phyloP scores from a whole-genome alignment of 2,888 invertebrate genomes.

The Cantharis rufa region DNA sequence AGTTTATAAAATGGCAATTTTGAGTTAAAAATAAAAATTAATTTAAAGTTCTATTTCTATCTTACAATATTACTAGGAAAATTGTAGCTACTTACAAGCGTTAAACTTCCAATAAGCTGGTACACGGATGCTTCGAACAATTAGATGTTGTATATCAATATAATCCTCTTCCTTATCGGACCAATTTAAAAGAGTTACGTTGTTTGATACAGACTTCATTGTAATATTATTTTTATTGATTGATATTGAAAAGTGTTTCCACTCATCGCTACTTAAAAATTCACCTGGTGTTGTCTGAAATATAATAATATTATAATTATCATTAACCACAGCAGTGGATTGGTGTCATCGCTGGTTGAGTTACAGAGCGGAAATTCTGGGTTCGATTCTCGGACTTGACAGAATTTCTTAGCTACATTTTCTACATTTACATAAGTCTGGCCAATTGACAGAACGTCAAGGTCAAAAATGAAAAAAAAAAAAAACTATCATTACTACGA shows the following conservation, averaged over 20 bases:
- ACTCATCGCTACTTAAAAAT: not conserved
- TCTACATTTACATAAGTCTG: too few relatives aligned
- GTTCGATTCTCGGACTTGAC: too few relatives aligned
- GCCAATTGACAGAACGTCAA: too few relatives aligned
- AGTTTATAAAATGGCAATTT: too few relatives aligned
- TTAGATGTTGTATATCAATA: not conserved
- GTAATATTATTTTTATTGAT: not conserved
- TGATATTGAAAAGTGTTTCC: constrained; percentile 3
- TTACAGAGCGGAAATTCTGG: too few relatives aligned
- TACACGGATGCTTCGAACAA: not conserved
- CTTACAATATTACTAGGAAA: not conserved
- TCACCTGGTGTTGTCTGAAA: not conserved
- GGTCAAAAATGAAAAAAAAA: too few relatives aligned
- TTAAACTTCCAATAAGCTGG: constrained; percentile 37
- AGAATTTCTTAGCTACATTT: too few relatives aligned
- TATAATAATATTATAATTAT: not conserved
- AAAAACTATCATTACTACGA: too few relatives aligned
- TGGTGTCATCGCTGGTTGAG: too few relatives aligned
- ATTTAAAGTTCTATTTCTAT: too few relatives aligned
- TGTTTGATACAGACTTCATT: not conserved
- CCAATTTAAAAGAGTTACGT: not conserved
- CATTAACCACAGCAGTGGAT: too few relatives aligned
- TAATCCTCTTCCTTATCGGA: not conserved
- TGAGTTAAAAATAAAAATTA: too few relatives aligned
- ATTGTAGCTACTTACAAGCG: constrained; percentile 30